Evolutionary conservation across 2,888 invertebrate species (phyloP), one percentile per base, ranked within the genome.

Genomic region (Thereva unica): DNA sequence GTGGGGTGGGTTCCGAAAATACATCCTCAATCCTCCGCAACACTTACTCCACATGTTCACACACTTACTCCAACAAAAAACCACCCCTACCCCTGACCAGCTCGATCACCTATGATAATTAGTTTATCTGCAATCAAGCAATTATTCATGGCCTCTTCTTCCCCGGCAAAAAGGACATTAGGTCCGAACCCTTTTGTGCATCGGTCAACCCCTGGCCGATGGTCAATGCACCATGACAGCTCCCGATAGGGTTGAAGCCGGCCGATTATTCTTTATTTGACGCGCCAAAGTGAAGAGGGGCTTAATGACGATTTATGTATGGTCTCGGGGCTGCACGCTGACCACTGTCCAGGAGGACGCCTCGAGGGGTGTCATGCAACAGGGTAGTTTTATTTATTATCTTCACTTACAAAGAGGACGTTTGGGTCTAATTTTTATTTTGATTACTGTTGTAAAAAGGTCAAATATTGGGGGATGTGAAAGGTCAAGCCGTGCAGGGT

Each of bases 261-360:
- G 23, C 1, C 61, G 23, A 50, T 23, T 34, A 23, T 61, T 12
- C 47, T 61, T 61, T 61, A 40, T 41, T 61, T 61, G 41, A 23
- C 61, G 61, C 40, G 61, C 61, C 38, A 61, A 59, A 61, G 61
- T 50, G 42, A 61, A 61, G 12, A 49, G 61, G 61, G 23, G 10
- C 49, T 61, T 61, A 50, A 7, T 12, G 61, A 50, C 9, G 61
- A 49, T 61, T 34, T 41, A 23, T 7, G 50, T 12, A 41, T 50
- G 7, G 23, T 41, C 9, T 61, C 50, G 40, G 34, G 40, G 34
- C 7, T 61, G 40, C 40, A 50, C 23, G 23, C 9, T 61, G 61
- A n/a, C 61, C 61, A 61, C 23, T 61, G 61, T 61, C 61, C 61
- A 38, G 23, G 5, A 4, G 41, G 9, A 9, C 5, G 41, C 34